Evolutionary conservation across 2,888 invertebrate species (phyloP), one percentile per base, ranked within the genome.

Genomic region (Rutpela maculata): DNA sequence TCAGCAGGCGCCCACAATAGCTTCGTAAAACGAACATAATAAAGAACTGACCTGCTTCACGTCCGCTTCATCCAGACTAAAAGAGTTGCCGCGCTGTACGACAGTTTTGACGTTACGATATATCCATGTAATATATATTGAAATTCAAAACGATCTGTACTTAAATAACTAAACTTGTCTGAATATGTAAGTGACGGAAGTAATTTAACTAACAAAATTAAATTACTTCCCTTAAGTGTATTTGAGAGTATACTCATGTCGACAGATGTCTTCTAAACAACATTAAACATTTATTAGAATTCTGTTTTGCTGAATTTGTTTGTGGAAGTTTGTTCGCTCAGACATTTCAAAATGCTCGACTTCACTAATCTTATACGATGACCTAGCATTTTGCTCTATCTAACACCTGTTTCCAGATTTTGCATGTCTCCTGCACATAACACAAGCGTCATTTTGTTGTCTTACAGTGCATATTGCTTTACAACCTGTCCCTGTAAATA

Each of bases 231-330:
- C 31, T 18, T 26, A 65, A 74, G 57, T 67, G 67, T 67, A n/a
- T 65, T 55, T 35, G 56, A 57, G 74, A 62, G 63, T 43, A 60
- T 60, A 57, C 69, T 56, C 56, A n/a, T n/a, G 43, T 19, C 63
- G 63, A 72, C 70, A 76, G 43, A 66, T 73, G 66, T 59, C 43
- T 67, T 50, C 66, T 57, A 67, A 60, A 73, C 31, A 59, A 67
- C 73, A 73, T 76, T 73, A 76, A 76, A 73, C 73, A 76, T 76
- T 76, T 76, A 76, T 76, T 76, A 73, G 76, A 73, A 76, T 74
- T 59, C 76, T 59, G 67, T 73, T 76, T 73, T 66, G 65, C 67
- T 66, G 67, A 65, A 67, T 73, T 50, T 65, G 67, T 68, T 73
- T 17, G 38, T 57, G 59, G 31, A 26, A 68, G 31, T 68, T 68